phyloP scores from a whole-genome alignment of 2,113 vertebrate species.

The Apodemus sylvaticus region DNA sequence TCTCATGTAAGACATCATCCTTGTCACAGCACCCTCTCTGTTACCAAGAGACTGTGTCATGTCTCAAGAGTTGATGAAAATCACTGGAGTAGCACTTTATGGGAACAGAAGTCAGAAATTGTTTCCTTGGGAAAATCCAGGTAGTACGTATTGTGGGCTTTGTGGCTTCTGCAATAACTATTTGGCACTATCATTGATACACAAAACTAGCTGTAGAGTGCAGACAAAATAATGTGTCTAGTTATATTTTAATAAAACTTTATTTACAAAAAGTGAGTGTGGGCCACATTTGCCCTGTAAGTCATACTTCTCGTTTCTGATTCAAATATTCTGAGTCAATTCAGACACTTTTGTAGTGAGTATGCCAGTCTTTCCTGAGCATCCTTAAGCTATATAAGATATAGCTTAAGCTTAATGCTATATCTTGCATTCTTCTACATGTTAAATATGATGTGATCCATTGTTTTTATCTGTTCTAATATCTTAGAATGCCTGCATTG shows the following conservation, averaged over 20 bases:
- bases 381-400: background rate
- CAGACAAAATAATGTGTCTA: background rate
- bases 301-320: background rate
- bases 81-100: background rate
- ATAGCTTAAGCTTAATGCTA: too few species aligned
- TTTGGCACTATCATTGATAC: background rate
- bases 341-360: background rate
- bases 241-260: slow-evolving; percentile 22
- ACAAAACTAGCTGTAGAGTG: background rate
- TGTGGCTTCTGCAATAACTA: background rate
- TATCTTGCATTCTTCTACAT: background rate
- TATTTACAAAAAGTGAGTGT: slow-evolving; percentile 13
- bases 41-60: background rate
- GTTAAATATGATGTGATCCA: background rate
- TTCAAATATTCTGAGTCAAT: background rate
- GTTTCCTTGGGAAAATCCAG: background rate
- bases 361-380: background rate
- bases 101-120: background rate
- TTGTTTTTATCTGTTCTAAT: slow-evolving; percentile 16
- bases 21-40: rapidly evolving
- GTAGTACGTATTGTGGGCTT: background rate
- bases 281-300: background rate
- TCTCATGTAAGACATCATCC: background rate
- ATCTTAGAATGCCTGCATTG: background rate
- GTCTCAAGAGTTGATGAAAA: background rate